Base-by-base conservation (phyloP, 92 coral and sea anemone species). In the Virgularia gustaviana region DNA sequence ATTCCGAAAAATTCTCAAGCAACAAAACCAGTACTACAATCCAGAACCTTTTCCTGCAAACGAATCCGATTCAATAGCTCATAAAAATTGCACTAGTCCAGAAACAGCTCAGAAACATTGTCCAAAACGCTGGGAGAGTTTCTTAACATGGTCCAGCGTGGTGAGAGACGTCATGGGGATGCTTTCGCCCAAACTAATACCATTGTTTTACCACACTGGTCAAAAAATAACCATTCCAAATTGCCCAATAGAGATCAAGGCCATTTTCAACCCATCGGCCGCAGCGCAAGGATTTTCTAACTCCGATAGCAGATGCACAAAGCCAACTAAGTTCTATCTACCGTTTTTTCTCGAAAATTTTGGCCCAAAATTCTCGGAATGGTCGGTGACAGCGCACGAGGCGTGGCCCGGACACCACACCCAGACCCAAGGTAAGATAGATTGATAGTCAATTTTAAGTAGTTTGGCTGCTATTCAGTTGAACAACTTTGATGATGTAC, bases 371-470 rank as follows among this genome's bases (percentile, higher is more conserved):
- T 89, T 86, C 49, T 90, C 87, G 58, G 96, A 89, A 57, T 89
- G 96, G 96, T 89, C 96, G n/a, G 96, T 87, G 24, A 89, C 91
- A 6, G 96, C 91, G 0, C 96, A 89, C 35, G 96, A 89, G 58
- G 42, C 91, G 15, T 76, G 96, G 49, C 96, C 96, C 35, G 96
- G 96, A 32, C 96, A 89, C 52, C 96, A 89, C 51, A 89, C 91
- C 0, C 96, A 89, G 57, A 73, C 80, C 57, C 96, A 89, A 84
- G 96, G 96, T 88, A n/a, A n/a, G n/a, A n/a, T n/a, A n/a, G n/a
- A n/a, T n/a, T n/a, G n/a, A n/a, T n/a, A n/a, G n/a, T n/a, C n/a
- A n/a, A n/a, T n/a, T n/a, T n/a, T n/a, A n/a, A n/a, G n/a, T n/a
- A n/a, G n/a, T n/a, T n/a, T n/a, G n/a, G n/a, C n/a, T n/a, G n/a